Base-by-base conservation (phyloP, 2,113 vertebrate species). In the Silurus meridionalis region DNA sequence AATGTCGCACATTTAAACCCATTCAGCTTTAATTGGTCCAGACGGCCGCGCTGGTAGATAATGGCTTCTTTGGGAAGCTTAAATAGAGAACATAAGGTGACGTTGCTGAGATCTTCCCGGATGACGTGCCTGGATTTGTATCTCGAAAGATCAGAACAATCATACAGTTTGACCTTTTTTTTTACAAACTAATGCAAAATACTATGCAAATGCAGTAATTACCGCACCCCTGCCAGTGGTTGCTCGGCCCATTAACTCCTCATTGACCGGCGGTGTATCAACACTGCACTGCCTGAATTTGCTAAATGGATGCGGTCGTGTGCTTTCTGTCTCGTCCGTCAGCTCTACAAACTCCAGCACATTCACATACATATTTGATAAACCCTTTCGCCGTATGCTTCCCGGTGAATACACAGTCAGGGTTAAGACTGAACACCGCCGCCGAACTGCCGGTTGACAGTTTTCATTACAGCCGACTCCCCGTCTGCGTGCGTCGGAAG, bases 391-490 rank as follows among this genome's bases (percentile, higher is more conserved):
- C 74, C n/a, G 71, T 61, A 46, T 23, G 74, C 60, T 57, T 85
- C 60, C 52, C n/a, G 19, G 50, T 25, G 63, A 85, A 79, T n/a
- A 60, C 53, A 23, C 78, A 58, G 57, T 19, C 9, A 10, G 64
- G 19, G 37, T 71, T 72, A 50, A 72, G 37, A 3, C 84, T 8
- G 78, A 72, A 85, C 84, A 80, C 28, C 50, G 48, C 3, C 5
- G 21, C 52, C 37, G 78, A 85, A 85, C 75, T 61, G 66, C 69
- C 15, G 14, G 23, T 72, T 86, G 78, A 82, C 55, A 81, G 78
- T 86, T 86, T 82, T 86, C 67, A 93, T 93, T 90, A 94, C 66
- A 83, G 89, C 87, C 90, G 90, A 91, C 87, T 84, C 83, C 8
- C 19, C 61, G 64, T 86, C 88, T 83, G 89, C 90, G 86, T 89